Evolutionary conservation across 2,797 vertebrate species (phyloP).

Genomic region (Phalanger gymnotis): DNA sequence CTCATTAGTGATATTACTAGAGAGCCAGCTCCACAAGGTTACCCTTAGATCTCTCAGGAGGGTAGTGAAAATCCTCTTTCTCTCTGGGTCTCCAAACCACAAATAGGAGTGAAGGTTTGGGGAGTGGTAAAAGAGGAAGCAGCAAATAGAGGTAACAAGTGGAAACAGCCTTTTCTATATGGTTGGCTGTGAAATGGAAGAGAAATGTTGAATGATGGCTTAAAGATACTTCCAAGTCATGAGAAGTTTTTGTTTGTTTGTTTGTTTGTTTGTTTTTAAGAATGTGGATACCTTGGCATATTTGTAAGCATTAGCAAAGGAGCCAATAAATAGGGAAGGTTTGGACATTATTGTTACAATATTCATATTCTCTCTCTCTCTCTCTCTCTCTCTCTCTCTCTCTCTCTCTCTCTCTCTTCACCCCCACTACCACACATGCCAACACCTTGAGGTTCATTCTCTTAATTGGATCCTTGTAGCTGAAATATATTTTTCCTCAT

Average conservation of each 20-base stretch:
- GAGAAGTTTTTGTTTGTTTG: neutral
- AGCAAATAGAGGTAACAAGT: neutral
- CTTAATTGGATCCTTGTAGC: neutral
- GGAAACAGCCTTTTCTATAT: neutral
- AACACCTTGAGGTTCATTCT: neutral
- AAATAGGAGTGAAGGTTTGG: neutral
- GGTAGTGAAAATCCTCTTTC: neutral
- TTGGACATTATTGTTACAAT: neutral
- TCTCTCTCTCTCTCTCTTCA: too few species aligned
- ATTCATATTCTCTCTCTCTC: neutral
- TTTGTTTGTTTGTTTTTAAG: neutral
- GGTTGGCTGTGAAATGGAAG: neutral
- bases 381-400: too few species aligned
- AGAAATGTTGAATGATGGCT: neutral
- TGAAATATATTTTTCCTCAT: neutral
- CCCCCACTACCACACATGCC: too few species aligned
- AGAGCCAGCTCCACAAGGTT: neutral
- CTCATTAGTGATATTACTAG: neutral
- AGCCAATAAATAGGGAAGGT: neutral
- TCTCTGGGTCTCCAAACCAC: neutral
- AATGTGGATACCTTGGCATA: neutral
- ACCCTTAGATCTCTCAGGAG: neutral
- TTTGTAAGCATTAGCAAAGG: neutral
- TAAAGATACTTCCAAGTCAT: neutral
- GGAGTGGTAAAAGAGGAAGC: neutral